Percentiles rank a stretch among this genome's conserved stretches.
Evolutionary conservation across 2,888 invertebrate genomes (phyloP).

Genomic region (Halictus ligatus): DNA sequence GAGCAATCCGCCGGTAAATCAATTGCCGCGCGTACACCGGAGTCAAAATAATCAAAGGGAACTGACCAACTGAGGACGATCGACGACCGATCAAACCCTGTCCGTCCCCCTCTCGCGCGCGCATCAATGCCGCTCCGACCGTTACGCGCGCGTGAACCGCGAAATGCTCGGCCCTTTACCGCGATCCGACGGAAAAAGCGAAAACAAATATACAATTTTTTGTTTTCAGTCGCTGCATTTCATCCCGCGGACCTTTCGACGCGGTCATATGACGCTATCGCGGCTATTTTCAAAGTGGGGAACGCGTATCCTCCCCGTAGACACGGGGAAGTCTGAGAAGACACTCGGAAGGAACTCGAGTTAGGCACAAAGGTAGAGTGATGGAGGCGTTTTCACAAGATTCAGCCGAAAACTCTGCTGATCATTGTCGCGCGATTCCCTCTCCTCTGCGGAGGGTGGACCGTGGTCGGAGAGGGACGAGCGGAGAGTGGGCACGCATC

Average conservation of each 20-base stretch:
- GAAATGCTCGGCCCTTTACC: conserved; percentile 1
- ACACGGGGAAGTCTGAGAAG: no score
- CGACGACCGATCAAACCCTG: conserved; percentile 55
- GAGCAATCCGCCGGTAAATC: conserved; percentile 57
- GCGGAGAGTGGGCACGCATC: conserved; percentile 5
- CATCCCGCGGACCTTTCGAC: not conserved
- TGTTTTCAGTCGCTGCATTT: conserved; percentile 18
- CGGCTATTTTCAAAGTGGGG: not conserved
- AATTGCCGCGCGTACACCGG: conserved; percentile 54
- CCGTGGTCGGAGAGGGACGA: not conserved
- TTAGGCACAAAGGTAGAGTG: not conserved
- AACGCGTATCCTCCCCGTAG: not conserved
- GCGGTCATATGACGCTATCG: not conserved
- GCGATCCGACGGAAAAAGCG: not conserved
- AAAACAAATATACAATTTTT: conserved; percentile 4
- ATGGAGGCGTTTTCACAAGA: not conserved
- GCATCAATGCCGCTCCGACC: conserved; percentile 2
- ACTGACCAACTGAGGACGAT: conserved; percentile 48
- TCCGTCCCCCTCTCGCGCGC: conserved; percentile 33
- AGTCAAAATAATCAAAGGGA: conserved; percentile 69
- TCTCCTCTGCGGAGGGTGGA: not conserved
- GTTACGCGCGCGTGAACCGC: conserved; percentile 11
- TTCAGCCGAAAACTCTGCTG: conserved; percentile 19
- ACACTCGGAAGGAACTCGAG: not conserved
- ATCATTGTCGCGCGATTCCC: conserved; percentile 29